phyloP scores from a whole-genome alignment of 2,113 vertebrate species.

The Steatornis caripensis region DNA sequence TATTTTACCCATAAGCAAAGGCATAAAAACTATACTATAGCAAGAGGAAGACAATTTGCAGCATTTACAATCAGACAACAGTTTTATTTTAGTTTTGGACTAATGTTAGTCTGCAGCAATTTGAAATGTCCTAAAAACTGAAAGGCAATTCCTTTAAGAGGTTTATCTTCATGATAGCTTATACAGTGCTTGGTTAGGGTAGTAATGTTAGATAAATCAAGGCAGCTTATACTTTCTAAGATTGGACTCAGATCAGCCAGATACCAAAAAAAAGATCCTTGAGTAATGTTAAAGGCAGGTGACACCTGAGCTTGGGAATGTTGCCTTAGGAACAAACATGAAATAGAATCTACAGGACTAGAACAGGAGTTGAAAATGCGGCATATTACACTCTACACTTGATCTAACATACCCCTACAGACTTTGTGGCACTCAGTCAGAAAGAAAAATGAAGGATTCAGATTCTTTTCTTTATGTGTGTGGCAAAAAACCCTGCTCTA shows the following conservation, averaged over 20 bases:
- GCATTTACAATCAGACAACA: neutral
- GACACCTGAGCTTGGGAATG: neutral
- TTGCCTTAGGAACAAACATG: neutral
- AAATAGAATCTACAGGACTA: neutral
- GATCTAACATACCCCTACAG: neutral
- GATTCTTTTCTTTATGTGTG: neutral
- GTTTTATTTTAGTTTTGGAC: neutral
- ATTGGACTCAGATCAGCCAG: neutral
- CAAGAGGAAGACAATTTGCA: neutral
- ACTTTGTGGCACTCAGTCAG: neutral
- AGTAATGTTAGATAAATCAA: neutral
- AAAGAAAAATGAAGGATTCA: neutral
- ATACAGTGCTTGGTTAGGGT: neutral
- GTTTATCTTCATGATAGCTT: neutral
- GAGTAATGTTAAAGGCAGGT: neutral
- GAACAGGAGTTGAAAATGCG: neutral
- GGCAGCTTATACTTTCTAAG: neutral
- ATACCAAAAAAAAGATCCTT: neutral
- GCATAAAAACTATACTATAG: neutral
- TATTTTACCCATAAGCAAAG: neutral
- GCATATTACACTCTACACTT: neutral
- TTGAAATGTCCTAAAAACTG: neutral
- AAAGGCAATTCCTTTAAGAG: neutral
- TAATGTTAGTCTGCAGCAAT: neutral
- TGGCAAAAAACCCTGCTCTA: neutral